Evolutionary conservation across 1,140 invertebrate species (phyloP).

Genomic region (Musca vetustissima): DNA sequence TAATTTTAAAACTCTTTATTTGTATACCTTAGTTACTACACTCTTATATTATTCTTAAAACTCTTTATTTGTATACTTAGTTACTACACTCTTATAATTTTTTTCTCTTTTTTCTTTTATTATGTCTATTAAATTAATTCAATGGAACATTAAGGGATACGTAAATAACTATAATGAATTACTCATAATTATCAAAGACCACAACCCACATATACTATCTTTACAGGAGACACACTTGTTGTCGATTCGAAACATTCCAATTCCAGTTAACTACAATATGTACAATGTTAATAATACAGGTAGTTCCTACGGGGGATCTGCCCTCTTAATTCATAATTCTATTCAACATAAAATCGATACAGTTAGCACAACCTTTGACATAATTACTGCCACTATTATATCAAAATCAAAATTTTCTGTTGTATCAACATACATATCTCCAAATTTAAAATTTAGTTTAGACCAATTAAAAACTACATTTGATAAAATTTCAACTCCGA

Average conservation of each 20-base stretch:
- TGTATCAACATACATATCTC: neutral
- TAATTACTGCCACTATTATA: neutral
- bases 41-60: no score
- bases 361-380: neutral
- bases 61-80: no score
- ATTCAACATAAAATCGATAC: neutral
- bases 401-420: constrained; percentile 4
- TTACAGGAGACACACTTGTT: neutral
- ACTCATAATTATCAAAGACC: neutral
- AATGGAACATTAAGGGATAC: neutral
- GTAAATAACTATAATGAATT: neutral
- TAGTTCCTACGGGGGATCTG: neutral
- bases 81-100: neutral
- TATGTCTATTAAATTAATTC: neutral
- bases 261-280: constrained; percentile 1
- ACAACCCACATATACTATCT: neutral
- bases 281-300: neutral
- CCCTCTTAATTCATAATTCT: neutral
- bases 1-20: no score
- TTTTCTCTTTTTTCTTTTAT: neutral
- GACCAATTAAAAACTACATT: neutral
- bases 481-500: neutral
- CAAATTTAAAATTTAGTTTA: neutral
- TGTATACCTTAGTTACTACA: no score
- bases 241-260: neutral